Percentiles rank a stretch among this genome's conserved stretches.
phyloP scores from a whole-genome alignment of 2,797 vertebrate genomes.

The Ceryle rudis region DNA sequence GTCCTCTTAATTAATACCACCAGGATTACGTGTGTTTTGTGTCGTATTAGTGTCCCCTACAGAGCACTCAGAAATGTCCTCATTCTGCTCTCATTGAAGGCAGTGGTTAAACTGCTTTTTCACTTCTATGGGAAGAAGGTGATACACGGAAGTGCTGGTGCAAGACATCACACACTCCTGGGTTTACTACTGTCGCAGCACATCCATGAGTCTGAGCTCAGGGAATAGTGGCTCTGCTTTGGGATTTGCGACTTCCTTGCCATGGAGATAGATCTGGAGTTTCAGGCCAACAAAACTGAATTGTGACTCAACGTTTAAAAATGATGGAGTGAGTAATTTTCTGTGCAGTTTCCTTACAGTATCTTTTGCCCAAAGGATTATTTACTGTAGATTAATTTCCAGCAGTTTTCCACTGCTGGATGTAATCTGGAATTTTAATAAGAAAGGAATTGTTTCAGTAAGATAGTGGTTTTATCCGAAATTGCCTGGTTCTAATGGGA shows the following conservation, averaged over 20 bases:
- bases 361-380: constrained; percentile 38
- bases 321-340: constrained; percentile 63
- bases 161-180: neutral
- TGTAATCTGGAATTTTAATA: constrained; percentile 1
- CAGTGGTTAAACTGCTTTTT: neutral
- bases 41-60: neutral
- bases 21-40: neutral
- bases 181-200: neutral
- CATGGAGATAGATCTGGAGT: constrained; percentile 49
- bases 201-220: neutral
- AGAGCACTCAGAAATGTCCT: neutral
- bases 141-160: neutral
- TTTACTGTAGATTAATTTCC: constrained; percentile 8
- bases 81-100: neutral
- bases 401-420: neutral
- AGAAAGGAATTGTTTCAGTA: neutral
- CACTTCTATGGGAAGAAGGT: neutral
- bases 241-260: constrained; percentile 46
- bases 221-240: constrained; percentile 18
- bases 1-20: constrained; percentile 2
- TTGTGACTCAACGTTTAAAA: constrained; percentile 58
- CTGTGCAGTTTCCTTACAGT: constrained; percentile 29
- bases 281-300: constrained; percentile 47
- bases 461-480: neutral
- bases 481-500: neutral